Percentiles rank a stretch among this genome's conserved stretches.
phyloP scores from a whole-genome alignment of 2,113 vertebrate genomes.

The Astatoreochromis straeleni region DNA sequence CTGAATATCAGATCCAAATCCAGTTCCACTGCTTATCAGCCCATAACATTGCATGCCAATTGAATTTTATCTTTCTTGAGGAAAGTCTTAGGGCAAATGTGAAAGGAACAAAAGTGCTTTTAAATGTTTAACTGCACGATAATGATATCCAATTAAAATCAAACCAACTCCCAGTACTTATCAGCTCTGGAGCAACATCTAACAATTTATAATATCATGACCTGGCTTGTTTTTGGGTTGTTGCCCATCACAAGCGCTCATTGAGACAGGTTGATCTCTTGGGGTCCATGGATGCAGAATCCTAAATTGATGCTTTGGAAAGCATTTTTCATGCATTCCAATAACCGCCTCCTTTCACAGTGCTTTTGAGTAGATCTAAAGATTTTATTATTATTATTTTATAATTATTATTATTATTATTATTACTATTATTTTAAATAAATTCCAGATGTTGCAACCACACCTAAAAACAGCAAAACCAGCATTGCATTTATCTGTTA shows the following conservation, averaged over 20 bases:
- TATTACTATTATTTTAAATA: background rate
- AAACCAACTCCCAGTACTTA: background rate
- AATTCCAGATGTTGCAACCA: background rate
- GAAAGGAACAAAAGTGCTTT: background rate
- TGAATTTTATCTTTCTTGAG: background rate
- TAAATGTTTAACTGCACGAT: background rate
- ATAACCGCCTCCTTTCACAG: background rate
- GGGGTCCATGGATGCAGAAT: background rate
- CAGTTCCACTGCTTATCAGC: constrained; percentile 27
- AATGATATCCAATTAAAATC: background rate
- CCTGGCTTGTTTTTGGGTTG: background rate
- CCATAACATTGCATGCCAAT: constrained; percentile 11
- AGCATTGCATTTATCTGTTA: background rate
- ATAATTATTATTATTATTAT: background rate
- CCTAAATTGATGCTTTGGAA: background rate
- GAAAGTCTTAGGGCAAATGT: background rate
- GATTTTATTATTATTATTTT: background rate
- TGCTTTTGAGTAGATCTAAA: background rate
- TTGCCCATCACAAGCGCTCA: background rate
- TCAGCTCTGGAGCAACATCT: background rate
- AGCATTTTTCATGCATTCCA: background rate
- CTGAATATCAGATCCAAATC: constrained; percentile 29
- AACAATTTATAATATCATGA: background rate
- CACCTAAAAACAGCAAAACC: background rate
- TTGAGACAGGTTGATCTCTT: background rate